These are phyloP conservation scores for Patella ulyssiponensis DNA, from an alignment of 2,888 invertebrate genomes.

Conservation along the genomic window DNA sequence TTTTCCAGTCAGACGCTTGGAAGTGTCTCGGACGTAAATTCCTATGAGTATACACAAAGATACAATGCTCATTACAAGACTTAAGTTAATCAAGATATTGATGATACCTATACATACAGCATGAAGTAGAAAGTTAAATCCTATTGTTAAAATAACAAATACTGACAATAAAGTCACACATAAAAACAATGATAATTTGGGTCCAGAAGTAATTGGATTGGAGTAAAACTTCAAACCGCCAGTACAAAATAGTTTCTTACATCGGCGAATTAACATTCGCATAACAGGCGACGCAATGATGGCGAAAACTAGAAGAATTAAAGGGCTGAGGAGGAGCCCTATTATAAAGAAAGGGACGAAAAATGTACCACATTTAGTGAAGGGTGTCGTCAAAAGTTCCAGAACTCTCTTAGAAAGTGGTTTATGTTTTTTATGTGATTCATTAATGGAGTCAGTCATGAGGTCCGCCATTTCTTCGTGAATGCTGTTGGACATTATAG, in stretches of 20 bases:
- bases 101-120: conserved; percentile 27
- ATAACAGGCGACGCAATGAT: neutral
- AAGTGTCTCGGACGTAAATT: conserved; percentile 35
- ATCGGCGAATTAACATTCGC: neutral
- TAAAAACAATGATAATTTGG: conserved; percentile 16
- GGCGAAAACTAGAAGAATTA: neutral
- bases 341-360: neutral
- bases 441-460: neutral
- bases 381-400: neutral
- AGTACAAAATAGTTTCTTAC: neutral
- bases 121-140: conserved; percentile 34
- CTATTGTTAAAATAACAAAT: conserved; percentile 30
- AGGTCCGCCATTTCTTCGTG: neutral
- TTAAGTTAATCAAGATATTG: conserved; percentile 25
- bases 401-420: neutral
- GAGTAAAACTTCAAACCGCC: neutral
- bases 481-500: neutral
- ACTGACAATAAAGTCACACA: conserved; percentile 26
- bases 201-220: neutral
- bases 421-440: neutral
- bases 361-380: neutral
- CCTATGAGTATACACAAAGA: conserved; percentile 28
- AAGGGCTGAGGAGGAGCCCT: neutral
- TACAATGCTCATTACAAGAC: conserved; percentile 29
- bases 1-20: conserved; percentile 11